Percentiles rank a stretch among this genome's conserved stretches.
Conservation (phyloP, 2,113 vertebrate species). For the Eubucco bourcierii region DNA sequence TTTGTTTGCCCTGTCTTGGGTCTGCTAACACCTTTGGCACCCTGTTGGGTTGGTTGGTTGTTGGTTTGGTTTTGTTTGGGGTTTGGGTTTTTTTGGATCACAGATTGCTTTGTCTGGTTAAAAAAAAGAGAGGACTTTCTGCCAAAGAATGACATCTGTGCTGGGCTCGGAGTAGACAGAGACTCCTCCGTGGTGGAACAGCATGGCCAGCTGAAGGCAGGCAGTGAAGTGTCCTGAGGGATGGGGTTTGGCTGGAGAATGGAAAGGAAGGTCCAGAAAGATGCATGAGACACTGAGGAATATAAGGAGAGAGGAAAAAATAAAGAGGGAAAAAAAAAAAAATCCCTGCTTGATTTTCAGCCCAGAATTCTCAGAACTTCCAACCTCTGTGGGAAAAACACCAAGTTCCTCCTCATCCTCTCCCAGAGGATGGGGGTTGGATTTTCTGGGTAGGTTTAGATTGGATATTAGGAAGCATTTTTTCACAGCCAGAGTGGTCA, state of each 20-base stretch:
- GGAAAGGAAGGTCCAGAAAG: neutral
- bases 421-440: neutral
- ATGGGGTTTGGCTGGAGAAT: neutral
- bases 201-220: neutral
- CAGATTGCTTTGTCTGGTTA: neutral
- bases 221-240: neutral
- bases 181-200: neutral
- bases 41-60: too few species aligned
- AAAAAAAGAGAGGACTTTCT: neutral
- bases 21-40: neutral
- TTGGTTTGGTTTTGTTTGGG: too few species aligned
- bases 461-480: too few species aligned
- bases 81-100: neutral
- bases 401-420: neutral
- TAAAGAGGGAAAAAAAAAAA: accelerated
- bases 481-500: too few species aligned
- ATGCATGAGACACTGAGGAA: neutral
- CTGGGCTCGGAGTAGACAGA: neutral
- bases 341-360: neutral
- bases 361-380: neutral
- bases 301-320: too few species aligned
- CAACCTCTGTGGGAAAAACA: neutral
- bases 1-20: accelerated
- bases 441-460: too few species aligned
- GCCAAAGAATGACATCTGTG: neutral